Base-by-base conservation (phyloP, 2,888 invertebrate species). In the Chalcosyrphus nemorum region DNA sequence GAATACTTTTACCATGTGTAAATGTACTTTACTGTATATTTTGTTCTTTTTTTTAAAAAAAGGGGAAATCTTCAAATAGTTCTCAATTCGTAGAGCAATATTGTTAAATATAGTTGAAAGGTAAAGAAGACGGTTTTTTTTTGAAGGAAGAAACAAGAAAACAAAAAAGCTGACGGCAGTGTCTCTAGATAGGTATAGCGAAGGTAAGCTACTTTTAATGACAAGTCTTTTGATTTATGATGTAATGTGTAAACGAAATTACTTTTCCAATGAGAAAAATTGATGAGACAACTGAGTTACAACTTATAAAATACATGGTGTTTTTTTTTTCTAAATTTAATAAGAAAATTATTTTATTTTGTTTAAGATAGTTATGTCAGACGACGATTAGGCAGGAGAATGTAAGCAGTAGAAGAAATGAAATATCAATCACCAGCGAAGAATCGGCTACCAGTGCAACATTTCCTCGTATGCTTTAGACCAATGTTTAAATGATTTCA, bases 391-490 rank as follows among this genome's bases (percentile, higher is more conserved):
- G 75, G 24, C 19, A 15, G 38, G 24, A 81, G 54, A 41, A 24
- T 72, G 57, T 32, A 78, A 74, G 82, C 68, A 63, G 56, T 61
- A 72, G 70, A 72, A 81, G 27, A 78, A 74, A 66, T 84, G 87
- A 88, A 88, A 89, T 89, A 89, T 90, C 90, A 91, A 90, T 89
- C 91, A 91, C 91, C 90, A 89, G 86, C 86, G 81, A 84, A 87
- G 70, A 78, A 86, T 86, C 63, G 78, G 87, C 87, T 87, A 87
- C 87, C 86, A 87, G 86, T 87, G 88, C 88, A 88, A 88, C 87
- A 88, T 88, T 87, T 88, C 87, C 86, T 89, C 77, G 68, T 74
- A 86, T 80, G 85, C 74, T 84, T 82, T 74, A 72, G 61, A 82
- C 78, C 78, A 82, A 78, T 74, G 54, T 68, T 54, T 59, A 9